phyloP scores from a whole-genome alignment of 92 coral and sea anemone genomes.

The Blastomussa wellsi region DNA sequence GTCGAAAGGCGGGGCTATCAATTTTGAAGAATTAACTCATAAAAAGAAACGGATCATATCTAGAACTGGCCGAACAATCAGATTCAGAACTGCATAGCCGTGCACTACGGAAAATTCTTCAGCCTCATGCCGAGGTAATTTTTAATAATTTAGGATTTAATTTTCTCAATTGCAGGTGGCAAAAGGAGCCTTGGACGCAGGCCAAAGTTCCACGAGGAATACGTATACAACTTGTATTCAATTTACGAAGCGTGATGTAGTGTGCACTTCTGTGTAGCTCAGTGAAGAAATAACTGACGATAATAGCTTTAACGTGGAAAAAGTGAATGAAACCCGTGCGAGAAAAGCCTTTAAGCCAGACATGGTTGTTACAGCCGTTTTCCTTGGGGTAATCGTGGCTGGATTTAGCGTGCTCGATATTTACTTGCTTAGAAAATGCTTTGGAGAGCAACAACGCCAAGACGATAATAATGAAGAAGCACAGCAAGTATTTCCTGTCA shows the following conservation, averaged over 20 bases:
- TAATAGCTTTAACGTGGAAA: background rate
- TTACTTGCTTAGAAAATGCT: conserved; percentile 47
- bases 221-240: background rate
- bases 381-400: conserved; percentile 75
- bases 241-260: background rate
- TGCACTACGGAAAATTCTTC: background rate
- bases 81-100: background rate
- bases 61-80: background rate
- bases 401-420: conserved; percentile 71
- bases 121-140: background rate
- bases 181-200: conserved; percentile 11
- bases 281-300: background rate
- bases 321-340: background rate
- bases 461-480: background rate
- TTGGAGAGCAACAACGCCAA: conserved; percentile 27
- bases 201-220: conserved; percentile 17
- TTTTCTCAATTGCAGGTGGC: conserved; percentile 37
- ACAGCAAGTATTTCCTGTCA: conserved; percentile 37
- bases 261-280: background rate
- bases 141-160: background rate
- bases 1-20: background rate
- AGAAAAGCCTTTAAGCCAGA: background rate
- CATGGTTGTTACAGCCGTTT: conserved; percentile 69
- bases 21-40: background rate
- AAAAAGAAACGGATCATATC: background rate